Base-by-base conservation (phyloP, 1,140 invertebrate species). In the Brachionus asplanchnoidis region DNA sequence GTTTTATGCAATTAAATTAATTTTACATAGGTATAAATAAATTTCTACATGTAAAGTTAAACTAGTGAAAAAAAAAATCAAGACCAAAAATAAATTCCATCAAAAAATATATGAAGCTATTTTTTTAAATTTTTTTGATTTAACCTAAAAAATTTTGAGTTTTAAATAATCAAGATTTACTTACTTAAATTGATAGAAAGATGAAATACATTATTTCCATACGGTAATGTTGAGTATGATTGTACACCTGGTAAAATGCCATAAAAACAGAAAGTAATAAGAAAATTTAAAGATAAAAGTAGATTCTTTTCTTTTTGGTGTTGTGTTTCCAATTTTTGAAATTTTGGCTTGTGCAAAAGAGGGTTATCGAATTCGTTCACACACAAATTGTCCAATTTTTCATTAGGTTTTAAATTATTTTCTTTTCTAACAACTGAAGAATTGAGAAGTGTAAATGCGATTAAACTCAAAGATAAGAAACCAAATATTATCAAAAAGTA, bases 201-300 rank as follows among this genome's bases (percentile, higher is more conserved):
- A 46, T 82, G 53, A 68, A 82, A 82, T 9, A 65, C 53, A 40
- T 40, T 26, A 85, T 92, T 93, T 2, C 95, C 95, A 88, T 97
- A 97, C 0, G 95, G 95, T 78, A 95, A 90, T 89, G 94, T 94
- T 0, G 95, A 95, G 88, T 94, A 97, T 0, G 95, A 93, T 88
- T 96, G 94, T 66, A 96, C 92, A 80, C 94, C 93, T 2, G 94
- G 93, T 84, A 97, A 91, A 66, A 94, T 92, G 65, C 94, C 95
- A 87, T 96, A 82, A 46, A 44, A 65, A 82, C 60, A 65, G 23
- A 82, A 82, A 17, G 65, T 82, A 36, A 82, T 82, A 3, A 82
- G 28, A 60, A 82, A 82, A 65, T 65, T 82, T 26, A 82, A 50
- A 20, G 42, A 50, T 9, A 77, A 50, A 9, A 77, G 44, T 7